Evolutionary conservation across 2,888 invertebrate species (phyloP), one percentile per base, ranked within the genome.

Genomic region (Morpho deidamia): DNA sequence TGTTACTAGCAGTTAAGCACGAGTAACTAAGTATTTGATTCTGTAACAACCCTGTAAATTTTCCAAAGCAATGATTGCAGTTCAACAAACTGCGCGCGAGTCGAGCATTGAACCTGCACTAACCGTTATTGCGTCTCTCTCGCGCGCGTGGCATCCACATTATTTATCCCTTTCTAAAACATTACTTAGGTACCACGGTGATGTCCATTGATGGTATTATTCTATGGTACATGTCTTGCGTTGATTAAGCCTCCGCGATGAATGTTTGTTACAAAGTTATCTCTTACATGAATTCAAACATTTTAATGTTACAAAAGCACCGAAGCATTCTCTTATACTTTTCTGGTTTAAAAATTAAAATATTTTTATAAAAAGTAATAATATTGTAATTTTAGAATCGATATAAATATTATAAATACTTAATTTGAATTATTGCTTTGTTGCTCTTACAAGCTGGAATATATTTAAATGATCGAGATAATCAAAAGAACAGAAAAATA

Each of bases 31-130:
- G 5, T 39, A 14, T 33, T 11, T 51, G 12, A 38, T 14, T 51
- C 11, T 57, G 65, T 51, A 41, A 23, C 78, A 84, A 58, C 87
- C 88, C 88, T 87, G 76, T 68, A 71, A 70, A 76, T 85, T 86
- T 84, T 82, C 83, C 81, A 78, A 84, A 84, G 88, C 81, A 80
- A 79, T 82, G 83, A 83, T 83, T 85, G 78, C 79, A 82, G 87
- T 86, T 88, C 88, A 88, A 88, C 86, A 87, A 88, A 86, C 88
- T 85, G 84, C 85, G 83, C 83, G 68, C 72, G 83, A 85, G 81
- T 76, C 83, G 88, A 84, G 77, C 88, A 78, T 88, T 88, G 88
- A 88, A 88, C 87, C 83, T 83, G 74, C 70, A 79, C 80, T 78
- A 79, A 81, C 81, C 72, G 75, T 77, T 74, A 72, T 49, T 59